These are phyloP conservation scores for Deilephila elpenor DNA, from an alignment of 2,888 invertebrate species.

Conservation along the genomic window DNA sequence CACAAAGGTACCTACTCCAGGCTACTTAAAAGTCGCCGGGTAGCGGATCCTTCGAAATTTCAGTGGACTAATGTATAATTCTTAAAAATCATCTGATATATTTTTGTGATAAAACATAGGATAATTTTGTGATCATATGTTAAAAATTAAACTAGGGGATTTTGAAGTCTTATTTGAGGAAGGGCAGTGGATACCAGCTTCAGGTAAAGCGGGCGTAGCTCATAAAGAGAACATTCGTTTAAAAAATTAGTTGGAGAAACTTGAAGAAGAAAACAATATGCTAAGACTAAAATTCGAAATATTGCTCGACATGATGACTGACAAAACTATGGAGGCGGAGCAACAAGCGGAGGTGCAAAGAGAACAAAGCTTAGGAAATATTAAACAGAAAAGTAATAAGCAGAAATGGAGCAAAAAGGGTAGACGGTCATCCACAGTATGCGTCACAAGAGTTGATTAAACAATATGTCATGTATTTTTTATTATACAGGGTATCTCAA, in stretches of 20 bases:
- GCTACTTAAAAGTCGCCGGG: not conserved
- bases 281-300: slow-evolving; percentile 90
- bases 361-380: slow-evolving; percentile 68
- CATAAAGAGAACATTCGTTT: slow-evolving; percentile 87
- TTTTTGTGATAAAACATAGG: no score
- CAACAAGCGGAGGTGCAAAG: slow-evolving; percentile 67
- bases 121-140: no score
- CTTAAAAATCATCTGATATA: no score
- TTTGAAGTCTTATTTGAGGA: no score
- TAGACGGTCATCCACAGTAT: no score
- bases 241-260: slow-evolving; percentile 85
- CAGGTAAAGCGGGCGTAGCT: slow-evolving; percentile 84
- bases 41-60: not conserved
- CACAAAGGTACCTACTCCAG: no score
- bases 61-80: no score
- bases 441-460: no score
- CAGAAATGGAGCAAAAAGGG: slow-evolving; percentile 52
- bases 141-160: no score
- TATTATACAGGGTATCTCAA: no score
- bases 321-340: slow-evolving; percentile 81
- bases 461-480: no score
- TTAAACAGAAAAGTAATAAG: slow-evolving; percentile 72
- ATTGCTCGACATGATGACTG: slow-evolving; percentile 91
- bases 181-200: no score
- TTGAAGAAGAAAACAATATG: slow-evolving; percentile 91